Conservation (phyloP, 2,113 vertebrate species). For the Gymnobelideus leadbeateri region DNA sequence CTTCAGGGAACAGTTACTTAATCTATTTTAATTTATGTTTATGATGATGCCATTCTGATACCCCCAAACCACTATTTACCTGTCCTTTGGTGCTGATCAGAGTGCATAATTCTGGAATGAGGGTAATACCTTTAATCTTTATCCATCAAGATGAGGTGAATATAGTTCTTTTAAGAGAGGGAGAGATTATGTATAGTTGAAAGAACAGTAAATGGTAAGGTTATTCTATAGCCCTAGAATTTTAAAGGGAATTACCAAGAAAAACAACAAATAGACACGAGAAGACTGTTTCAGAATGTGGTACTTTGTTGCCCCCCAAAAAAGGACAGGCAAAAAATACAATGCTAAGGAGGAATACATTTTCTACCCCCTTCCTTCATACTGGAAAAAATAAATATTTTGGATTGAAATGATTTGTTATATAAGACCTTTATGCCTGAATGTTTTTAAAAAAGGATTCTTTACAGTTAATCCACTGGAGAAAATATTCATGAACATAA, state of each 20-base stretch:
- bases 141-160: slow-evolving; percentile 10
- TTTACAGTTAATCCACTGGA: not conserved
- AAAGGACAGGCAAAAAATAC: not conserved
- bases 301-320: not conserved
- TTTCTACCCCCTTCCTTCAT: slow-evolving; percentile 12
- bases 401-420: slow-evolving; percentile 29
- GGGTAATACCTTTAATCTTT: slow-evolving; percentile 19
- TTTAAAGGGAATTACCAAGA: not conserved
- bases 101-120: not conserved
- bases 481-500: slow-evolving; percentile 44
- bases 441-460: not conserved
- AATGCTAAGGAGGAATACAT: not conserved
- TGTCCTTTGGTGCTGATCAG: not conserved
- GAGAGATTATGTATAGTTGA: slow-evolving; percentile 29
- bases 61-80: slow-evolving; percentile 5
- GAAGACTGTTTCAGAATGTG: not conserved
- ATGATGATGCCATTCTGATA: not conserved
- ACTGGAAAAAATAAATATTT: slow-evolving; percentile 15
- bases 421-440: slow-evolving; percentile 7
- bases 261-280: not conserved
- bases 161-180: slow-evolving; percentile 32
- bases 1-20: not conserved
- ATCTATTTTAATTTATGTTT: slow-evolving; percentile 39
- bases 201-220: not conserved
- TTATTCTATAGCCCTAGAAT: not conserved